These are phyloP conservation scores for Lepeophtheirus nordmannii DNA, from an alignment of 2,888 invertebrate genomes.

Conservation along the genomic window DNA sequence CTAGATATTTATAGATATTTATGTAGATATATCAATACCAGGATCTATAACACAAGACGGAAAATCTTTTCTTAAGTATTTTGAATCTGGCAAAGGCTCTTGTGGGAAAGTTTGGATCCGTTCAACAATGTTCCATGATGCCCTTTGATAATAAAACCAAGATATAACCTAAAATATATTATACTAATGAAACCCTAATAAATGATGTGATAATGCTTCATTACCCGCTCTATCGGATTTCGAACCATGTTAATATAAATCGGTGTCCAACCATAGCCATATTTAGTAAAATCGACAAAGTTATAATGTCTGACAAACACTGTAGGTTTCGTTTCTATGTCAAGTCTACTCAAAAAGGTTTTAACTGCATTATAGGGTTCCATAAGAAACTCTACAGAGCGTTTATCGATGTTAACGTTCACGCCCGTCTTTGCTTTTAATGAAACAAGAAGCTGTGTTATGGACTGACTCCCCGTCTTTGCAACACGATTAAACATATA, in stretches of 20 bases:
- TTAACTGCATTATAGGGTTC: neutral
- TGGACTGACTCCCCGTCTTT: constrained; percentile 15
- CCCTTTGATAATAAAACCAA: constrained; percentile 79
- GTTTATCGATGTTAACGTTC: neutral
- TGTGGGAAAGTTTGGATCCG: constrained; percentile 76
- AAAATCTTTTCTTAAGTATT: constrained; percentile 76
- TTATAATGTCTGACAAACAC: constrained; percentile 13
- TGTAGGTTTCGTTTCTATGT: neutral
- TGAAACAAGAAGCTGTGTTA: neutral
- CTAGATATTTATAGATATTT: too few relatives aligned
- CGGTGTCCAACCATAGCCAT: constrained; percentile 36
- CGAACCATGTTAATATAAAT: constrained; percentile 78
- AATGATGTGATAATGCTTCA: neutral
- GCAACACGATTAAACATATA: constrained; percentile 8
- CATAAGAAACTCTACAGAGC: neutral
- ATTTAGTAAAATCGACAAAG: constrained; percentile 9
- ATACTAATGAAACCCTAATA: neutral
- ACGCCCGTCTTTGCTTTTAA: neutral
- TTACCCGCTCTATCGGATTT: constrained; percentile 74
- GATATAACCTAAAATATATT: constrained; percentile 40
- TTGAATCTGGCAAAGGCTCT: constrained; percentile 66
- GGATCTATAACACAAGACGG: constrained; percentile 56
- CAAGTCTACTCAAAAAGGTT: neutral
- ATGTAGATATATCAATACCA: too few relatives aligned
- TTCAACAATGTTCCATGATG: constrained; percentile 84